These are phyloP conservation scores for Habroteleia sp. DNA, from an alignment of 2,888 invertebrate genomes.

Conservation along the genomic window DNA sequence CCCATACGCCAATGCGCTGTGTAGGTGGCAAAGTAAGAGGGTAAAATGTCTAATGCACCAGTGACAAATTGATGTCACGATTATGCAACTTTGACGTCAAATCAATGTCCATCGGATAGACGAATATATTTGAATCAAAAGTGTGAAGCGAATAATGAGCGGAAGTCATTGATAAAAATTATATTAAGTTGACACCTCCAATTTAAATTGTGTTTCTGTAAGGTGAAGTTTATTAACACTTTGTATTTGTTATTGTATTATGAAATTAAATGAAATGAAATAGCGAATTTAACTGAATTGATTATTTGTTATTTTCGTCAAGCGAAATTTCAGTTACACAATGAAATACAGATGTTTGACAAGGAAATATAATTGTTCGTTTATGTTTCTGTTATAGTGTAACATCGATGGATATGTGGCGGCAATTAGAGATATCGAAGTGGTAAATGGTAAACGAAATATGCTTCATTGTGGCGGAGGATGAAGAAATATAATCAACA, in stretches of 20 bases:
- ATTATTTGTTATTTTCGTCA: background rate
- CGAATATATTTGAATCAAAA: slow-evolving; percentile 50
- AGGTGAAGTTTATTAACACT: background rate
- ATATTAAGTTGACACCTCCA: slow-evolving; percentile 8
- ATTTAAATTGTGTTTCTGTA: slow-evolving; percentile 5
- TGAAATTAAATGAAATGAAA: no score
- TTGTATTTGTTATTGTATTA: no score
- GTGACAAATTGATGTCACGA: slow-evolving; percentile 51
- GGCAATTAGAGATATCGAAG: slow-evolving; percentile 25
- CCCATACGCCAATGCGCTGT: background rate
- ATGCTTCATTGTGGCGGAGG: slow-evolving; percentile 41
- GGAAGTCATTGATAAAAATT: slow-evolving; percentile 21
- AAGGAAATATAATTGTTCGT: slow-evolving; percentile 14
- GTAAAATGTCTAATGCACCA: slow-evolving; percentile 36
- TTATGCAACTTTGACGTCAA: slow-evolving; percentile 52
- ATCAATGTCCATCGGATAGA: slow-evolving; percentile 48
- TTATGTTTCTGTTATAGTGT: slow-evolving; percentile 33
- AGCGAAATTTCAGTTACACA: slow-evolving; percentile 1
- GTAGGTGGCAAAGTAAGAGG: slow-evolving; percentile 22
- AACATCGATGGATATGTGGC: slow-evolving; percentile 29
- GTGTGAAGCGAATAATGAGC: slow-evolving; percentile 36
- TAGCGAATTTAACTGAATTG: background rate
- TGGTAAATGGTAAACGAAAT: slow-evolving; percentile 38
- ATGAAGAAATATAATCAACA: slow-evolving; percentile 57
- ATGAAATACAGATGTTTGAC: background rate